These are phyloP conservation scores for Caenorhabditis auriculariae DNA, from an alignment of 2,888 invertebrate genomes.

Conservation along the genomic window DNA sequence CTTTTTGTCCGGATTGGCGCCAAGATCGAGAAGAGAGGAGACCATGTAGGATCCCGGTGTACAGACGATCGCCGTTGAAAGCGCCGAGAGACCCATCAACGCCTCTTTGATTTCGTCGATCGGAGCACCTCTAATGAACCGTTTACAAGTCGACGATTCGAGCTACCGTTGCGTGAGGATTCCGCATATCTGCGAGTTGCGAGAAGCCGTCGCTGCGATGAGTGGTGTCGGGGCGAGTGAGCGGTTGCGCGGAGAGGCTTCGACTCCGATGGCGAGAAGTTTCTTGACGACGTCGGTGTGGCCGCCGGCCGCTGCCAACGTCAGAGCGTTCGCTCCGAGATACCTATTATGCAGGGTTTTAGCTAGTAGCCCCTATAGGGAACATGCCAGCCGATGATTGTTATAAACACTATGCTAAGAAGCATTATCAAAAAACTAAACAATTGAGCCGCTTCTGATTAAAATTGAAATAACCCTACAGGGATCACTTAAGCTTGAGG, in stretches of 20 bases:
- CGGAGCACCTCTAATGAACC: constrained; percentile 6
- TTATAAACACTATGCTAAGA: not conserved
- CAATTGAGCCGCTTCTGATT: too few species aligned
- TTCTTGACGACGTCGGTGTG: constrained; percentile 43
- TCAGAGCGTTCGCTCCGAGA: constrained; percentile 42
- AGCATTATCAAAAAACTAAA: not conserved
- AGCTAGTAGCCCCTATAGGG: too few species aligned
- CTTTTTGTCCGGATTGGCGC: constrained; percentile 30
- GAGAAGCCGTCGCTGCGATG: constrained; percentile 49
- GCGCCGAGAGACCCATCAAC: constrained; percentile 29
- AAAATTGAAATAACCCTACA: too few species aligned
- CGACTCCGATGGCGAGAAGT: constrained; percentile 27
- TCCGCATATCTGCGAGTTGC: constrained; percentile 37
- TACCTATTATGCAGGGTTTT: too few species aligned
- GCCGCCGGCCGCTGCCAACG: constrained; percentile 43
- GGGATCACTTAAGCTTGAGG: too few species aligned
- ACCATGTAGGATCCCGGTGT: constrained; percentile 31
- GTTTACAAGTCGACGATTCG: not conserved
- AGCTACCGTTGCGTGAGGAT: not conserved
- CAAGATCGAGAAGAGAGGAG: constrained; percentile 33
- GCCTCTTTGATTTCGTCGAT: constrained; percentile 30
- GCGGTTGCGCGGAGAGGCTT: constrained; percentile 2
- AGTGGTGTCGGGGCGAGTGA: constrained; percentile 45
- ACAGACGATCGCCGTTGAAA: constrained; percentile 32
- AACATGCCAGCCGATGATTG: too few species aligned